These are phyloP conservation scores for Decapterus maruadsi DNA, from an alignment of 2,797 vertebrate genomes.

Conservation along the genomic window DNA sequence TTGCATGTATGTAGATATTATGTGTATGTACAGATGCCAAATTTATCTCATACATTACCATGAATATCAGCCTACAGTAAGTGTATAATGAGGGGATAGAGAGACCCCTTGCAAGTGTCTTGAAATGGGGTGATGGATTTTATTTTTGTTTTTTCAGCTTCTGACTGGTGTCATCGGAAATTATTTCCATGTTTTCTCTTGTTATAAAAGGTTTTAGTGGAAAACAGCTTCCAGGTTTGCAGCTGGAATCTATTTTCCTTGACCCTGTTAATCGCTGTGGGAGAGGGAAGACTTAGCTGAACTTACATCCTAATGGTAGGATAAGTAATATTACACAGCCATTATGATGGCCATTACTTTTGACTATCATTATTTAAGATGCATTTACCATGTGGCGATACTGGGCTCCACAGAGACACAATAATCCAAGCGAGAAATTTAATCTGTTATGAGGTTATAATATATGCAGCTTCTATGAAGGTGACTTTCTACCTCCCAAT, in stretches of 20 bases:
- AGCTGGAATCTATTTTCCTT: constrained; percentile 49
- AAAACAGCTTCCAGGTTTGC: constrained; percentile 35
- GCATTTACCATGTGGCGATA: constrained; percentile 4
- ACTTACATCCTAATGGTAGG: not conserved
- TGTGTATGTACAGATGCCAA: constrained; percentile 62
- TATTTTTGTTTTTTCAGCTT: constrained; percentile 40
- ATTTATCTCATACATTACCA: constrained; percentile 38
- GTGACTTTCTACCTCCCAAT: constrained; percentile 51
- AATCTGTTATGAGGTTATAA: constrained; percentile 21
- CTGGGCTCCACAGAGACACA: not conserved
- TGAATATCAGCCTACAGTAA: constrained; percentile 44
- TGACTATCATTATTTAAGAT: constrained; percentile 1
- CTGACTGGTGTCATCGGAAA: constrained; percentile 22
- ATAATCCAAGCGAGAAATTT: constrained; percentile 15
- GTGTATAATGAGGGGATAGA: constrained; percentile 25
- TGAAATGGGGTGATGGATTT: constrained; percentile 42
- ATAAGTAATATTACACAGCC: constrained; percentile 17
- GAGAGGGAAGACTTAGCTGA: not conserved
- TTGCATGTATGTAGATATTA: constrained; percentile 66
- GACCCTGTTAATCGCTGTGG: constrained; percentile 3
- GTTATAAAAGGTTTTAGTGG: constrained; percentile 16
- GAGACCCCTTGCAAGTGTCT: constrained; percentile 42
- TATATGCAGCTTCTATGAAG: constrained; percentile 49
- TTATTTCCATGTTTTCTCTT: constrained; percentile 35
- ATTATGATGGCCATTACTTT: constrained; percentile 2